Conservation (phyloP, 2,797 vertebrate genomes). For the Gallinago solitaria region DNA sequence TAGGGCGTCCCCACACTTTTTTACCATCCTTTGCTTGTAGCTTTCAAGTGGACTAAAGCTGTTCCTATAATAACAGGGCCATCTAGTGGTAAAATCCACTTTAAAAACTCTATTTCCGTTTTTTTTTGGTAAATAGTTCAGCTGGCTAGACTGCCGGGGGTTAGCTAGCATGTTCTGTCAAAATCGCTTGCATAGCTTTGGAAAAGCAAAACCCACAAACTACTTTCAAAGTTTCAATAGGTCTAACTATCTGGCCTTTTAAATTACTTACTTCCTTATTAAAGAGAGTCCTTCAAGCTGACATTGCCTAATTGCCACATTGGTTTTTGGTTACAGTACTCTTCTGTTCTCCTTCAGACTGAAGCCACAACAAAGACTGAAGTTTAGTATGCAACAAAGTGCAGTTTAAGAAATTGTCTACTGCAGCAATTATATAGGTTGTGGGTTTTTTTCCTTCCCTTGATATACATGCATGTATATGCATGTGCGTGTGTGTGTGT, state of each 20-base stretch:
- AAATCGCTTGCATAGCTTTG: neutral
- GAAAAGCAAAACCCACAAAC: neutral
- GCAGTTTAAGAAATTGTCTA: neutral
- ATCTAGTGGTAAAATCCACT: conserved; percentile 56
- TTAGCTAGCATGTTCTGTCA: neutral
- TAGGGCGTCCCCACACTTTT: neutral
- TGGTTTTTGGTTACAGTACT: neutral
- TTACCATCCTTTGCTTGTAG: neutral
- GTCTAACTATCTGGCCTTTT: neutral
- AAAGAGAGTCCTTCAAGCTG: neutral
- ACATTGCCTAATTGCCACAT: neutral
- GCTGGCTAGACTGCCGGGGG: neutral
- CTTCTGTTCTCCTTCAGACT: neutral
- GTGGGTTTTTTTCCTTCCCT: neutral
- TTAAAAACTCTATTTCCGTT: neutral
- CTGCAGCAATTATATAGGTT: neutral
- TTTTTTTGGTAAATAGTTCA: neutral
- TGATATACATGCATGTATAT: neutral
- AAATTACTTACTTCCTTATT: neutral
- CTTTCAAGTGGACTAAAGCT: neutral
- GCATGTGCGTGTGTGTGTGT: neutral
- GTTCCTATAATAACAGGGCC: conserved; percentile 41
- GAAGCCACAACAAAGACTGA: neutral
- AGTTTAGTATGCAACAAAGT: neutral
- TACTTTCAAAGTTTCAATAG: neutral